Evolutionary conservation across 2,113 vertebrate species (phyloP).

Genomic region (Pardalotus punctatus): DNA sequence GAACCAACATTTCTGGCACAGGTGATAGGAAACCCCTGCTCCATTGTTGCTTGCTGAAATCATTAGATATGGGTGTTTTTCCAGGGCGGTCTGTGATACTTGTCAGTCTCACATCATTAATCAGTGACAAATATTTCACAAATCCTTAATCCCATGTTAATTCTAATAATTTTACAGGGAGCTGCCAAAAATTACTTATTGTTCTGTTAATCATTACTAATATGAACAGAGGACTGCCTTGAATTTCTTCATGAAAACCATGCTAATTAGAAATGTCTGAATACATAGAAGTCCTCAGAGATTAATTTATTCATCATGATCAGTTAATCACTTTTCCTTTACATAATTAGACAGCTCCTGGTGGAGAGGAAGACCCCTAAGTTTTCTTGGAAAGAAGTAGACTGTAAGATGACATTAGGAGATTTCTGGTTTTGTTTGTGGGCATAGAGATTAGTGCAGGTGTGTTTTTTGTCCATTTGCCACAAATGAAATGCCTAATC

Average conservation of each 20-base stretch:
- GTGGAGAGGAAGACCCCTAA: conserved; percentile 58
- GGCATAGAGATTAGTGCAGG: background rate
- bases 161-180: conserved; percentile 70
- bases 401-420: conserved; percentile 17
- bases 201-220: conserved; percentile 78
- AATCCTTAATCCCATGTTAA: conserved; percentile 68
- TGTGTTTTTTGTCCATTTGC: background rate
- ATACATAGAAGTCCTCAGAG: conserved; percentile 75
- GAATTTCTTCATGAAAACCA: conserved; percentile 72
- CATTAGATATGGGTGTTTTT: conserved; percentile 36
- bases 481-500: background rate
- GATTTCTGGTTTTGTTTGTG: background rate
- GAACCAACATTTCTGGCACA: background rate
- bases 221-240: conserved; percentile 70
- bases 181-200: conserved; percentile 77
- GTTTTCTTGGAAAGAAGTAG: conserved; percentile 54
- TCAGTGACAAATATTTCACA: conserved; percentile 58
- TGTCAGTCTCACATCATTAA: conserved; percentile 62
- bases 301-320: conserved; percentile 82
- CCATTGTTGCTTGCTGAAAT: background rate
- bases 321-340: conserved; percentile 80
- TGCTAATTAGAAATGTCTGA: conserved; percentile 79
- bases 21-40: background rate
- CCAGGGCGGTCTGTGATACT: background rate
- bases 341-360: conserved; percentile 75